Evolutionary conservation across 2,113 vertebrate genomes (phyloP).

Genomic region (Abramis brama): DNA sequence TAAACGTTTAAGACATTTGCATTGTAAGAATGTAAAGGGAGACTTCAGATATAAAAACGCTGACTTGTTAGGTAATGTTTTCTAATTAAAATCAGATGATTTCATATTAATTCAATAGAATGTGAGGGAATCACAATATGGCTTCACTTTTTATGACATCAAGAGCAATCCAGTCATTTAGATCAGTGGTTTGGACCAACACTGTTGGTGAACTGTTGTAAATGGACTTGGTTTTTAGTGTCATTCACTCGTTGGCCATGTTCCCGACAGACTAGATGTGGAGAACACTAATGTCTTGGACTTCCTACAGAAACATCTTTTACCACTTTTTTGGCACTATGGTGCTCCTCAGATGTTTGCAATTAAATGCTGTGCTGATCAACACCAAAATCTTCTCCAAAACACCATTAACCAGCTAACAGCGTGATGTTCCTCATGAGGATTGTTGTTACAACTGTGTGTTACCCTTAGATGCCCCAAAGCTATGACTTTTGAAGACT

Average conservation of each 20-base stretch:
- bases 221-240: neutral
- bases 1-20: too few relatives aligned
- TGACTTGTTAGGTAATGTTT: too few relatives aligned
- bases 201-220: neutral
- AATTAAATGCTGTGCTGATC: slow-evolving; percentile 5
- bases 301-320: neutral
- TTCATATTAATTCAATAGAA: too few relatives aligned
- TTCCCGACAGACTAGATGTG: neutral
- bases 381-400: neutral
- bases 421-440: neutral
- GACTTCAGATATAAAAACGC: too few relatives aligned
- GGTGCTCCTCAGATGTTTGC: neutral
- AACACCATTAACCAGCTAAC: neutral
- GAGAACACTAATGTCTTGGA: neutral
- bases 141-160: too few relatives aligned
- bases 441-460: neutral
- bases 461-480: neutral
- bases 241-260: neutral
- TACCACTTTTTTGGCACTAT: neutral
- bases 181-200: too few relatives aligned
- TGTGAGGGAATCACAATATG: too few relatives aligned
- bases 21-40: too few relatives aligned
- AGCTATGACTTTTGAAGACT: neutral
- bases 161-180: too few relatives aligned
- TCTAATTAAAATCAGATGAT: too few relatives aligned